Percentiles rank a stretch among this genome's conserved stretches.
phyloP scores from a whole-genome alignment of 2,797 vertebrate species.

The Ctenopoma multispine region DNA sequence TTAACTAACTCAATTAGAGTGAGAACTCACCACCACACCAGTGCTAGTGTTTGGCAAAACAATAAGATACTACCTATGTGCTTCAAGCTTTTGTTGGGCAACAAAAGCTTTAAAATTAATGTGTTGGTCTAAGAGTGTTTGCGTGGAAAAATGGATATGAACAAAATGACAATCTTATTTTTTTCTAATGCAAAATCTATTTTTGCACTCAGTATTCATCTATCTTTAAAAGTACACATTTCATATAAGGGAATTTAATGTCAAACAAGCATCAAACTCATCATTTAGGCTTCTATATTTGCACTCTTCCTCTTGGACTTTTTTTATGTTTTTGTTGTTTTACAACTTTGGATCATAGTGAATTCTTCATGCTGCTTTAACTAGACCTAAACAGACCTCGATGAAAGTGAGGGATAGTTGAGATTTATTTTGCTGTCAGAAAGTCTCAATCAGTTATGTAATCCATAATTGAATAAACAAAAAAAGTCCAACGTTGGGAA shows the following conservation, averaged over 20 bases:
- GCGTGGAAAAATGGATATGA: constrained; percentile 29
- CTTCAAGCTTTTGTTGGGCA: constrained; percentile 49
- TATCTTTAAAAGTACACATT: constrained; percentile 73
- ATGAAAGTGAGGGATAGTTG: not conserved
- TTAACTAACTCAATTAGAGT: constrained; percentile 29
- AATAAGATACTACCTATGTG: constrained; percentile 51
- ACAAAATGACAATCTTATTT: constrained; percentile 81
- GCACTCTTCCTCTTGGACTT: constrained; percentile 3
- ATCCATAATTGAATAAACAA: constrained; percentile 3
- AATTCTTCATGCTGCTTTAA: not conserved
- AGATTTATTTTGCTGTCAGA: not conserved
- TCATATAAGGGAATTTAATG: constrained; percentile 65
- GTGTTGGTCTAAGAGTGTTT: constrained; percentile 31
- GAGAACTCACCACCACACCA: constrained; percentile 21
- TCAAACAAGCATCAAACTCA: constrained; percentile 35
- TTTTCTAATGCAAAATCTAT: constrained; percentile 80
- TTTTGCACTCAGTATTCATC: constrained; percentile 78
- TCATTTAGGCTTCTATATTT: constrained; percentile 27
- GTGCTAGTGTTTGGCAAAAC: constrained; percentile 15
- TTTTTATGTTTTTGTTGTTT: not conserved
- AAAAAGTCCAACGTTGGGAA: constrained; percentile 22
- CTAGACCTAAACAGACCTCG: not conserved
- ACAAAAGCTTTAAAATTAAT: constrained; percentile 71
- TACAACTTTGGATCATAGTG: constrained; percentile 8
- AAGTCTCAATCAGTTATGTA: not conserved